phyloP scores from a whole-genome alignment of 2,888 invertebrate genomes.

The Acanthosepion pharaonis region DNA sequence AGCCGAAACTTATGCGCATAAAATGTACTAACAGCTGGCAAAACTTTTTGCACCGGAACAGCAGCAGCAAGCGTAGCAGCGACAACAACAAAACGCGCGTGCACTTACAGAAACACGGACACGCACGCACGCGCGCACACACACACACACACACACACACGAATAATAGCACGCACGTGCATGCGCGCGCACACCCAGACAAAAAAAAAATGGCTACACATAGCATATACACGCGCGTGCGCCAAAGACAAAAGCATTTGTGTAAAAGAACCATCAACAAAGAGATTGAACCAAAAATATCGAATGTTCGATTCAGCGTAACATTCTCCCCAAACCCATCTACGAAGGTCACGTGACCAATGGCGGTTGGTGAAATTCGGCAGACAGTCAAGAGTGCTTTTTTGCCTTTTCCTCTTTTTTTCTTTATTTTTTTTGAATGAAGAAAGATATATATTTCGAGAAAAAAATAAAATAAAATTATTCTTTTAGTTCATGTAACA shows the following conservation, averaged over 20 bases:
- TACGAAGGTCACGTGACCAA: neutral
- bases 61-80: neutral
- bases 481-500: too few species aligned
- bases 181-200: too few species aligned
- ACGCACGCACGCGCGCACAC: neutral
- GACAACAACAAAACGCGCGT: too few species aligned
- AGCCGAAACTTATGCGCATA: neutral
- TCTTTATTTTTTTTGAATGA: too few species aligned
- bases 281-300: neutral
- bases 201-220: too few species aligned
- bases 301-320: neutral
- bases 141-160: neutral
- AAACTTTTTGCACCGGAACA: neutral
- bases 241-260: neutral
- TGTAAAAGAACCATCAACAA: neutral
- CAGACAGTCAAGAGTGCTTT: too few species aligned
- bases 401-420: too few species aligned
- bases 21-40: constrained; percentile 22
- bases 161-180: too few species aligned
- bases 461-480: too few species aligned
- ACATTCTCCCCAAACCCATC: neutral
- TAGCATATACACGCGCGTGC: neutral
- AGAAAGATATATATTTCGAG: too few species aligned
- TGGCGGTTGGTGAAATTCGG: neutral
- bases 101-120: neutral